Percentiles rank a stretch among this genome's conserved stretches.
Evolutionary conservation across 2,888 invertebrate species (phyloP).

Genomic region (Metacarcinus magister): DNA sequence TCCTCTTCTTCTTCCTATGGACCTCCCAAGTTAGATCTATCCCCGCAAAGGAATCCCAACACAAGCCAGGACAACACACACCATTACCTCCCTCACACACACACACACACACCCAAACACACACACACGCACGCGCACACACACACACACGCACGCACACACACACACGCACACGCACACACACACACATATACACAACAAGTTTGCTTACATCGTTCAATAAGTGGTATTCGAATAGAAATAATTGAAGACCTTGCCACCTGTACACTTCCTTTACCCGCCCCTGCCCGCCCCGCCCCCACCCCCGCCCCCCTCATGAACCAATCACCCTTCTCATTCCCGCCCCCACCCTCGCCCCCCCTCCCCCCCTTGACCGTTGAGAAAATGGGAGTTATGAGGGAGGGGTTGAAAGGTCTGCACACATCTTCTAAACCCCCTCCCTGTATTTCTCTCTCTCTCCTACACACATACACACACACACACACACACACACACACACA

Average conservation of each 20-base stretch:
- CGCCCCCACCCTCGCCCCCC: background rate
- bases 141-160: slow-evolving; percentile 26
- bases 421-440: background rate
- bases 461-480: background rate
- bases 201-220: background rate
- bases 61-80: background rate
- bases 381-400: background rate
- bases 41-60: background rate
- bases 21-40: background rate
- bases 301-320: background rate
- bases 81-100: too few species aligned
- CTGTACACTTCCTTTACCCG: background rate
- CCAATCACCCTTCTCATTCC: background rate
- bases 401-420: background rate
- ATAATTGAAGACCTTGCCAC: background rate
- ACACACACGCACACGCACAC: slow-evolving; percentile 41
- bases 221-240: background rate
- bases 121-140: too few species aligned
- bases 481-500: slow-evolving; percentile 2
- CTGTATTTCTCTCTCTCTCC: too few species aligned
- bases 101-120: too few species aligned
- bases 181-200: background rate
- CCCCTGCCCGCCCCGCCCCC: background rate
- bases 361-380: background rate
- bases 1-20: background rate